Conservation (phyloP, 2,797 vertebrate species). For the Tangara arthus region DNA sequence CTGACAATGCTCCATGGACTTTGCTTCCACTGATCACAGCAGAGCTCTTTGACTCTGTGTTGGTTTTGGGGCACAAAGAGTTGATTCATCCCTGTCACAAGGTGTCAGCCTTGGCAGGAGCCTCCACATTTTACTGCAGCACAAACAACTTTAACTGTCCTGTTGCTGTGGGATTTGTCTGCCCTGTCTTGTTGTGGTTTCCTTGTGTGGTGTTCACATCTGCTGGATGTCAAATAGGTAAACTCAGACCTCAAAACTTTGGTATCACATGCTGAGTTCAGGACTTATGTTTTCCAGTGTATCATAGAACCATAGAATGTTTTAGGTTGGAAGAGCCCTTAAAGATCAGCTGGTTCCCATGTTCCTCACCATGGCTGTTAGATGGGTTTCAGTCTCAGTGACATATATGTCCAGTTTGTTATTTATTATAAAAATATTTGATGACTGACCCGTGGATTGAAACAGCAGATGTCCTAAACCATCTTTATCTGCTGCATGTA, state of each 20-base stretch:
- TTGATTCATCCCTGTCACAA: not conserved
- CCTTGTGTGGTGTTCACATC: not conserved
- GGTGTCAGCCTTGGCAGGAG: constrained; percentile 36
- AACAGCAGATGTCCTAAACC: not conserved
- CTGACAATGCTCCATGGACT: not conserved
- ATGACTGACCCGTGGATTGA: not conserved
- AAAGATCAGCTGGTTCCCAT: not conserved
- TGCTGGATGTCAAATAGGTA: not conserved
- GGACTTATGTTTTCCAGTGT: not conserved
- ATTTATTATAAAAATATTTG: not conserved
- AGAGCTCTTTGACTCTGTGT: not conserved
- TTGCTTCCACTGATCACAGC: not conserved
- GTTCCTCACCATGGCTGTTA: not conserved
- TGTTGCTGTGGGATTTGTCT: not conserved
- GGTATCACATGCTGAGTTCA: not conserved
- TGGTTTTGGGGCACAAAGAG: not conserved
- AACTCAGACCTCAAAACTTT: not conserved
- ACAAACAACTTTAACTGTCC: not conserved
- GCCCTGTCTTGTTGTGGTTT: not conserved
- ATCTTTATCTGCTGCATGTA: not conserved
- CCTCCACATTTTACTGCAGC: not conserved
- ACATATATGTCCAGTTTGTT: not conserved
- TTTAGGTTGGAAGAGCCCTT: not conserved
- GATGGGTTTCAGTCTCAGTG: not conserved
- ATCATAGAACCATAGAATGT: not conserved